A percentile compares a stretch with the other conserved stretches of the same genome.
phyloP scores from a whole-genome alignment of 2,113 vertebrate species.

The Hystrix cristata region DNA sequence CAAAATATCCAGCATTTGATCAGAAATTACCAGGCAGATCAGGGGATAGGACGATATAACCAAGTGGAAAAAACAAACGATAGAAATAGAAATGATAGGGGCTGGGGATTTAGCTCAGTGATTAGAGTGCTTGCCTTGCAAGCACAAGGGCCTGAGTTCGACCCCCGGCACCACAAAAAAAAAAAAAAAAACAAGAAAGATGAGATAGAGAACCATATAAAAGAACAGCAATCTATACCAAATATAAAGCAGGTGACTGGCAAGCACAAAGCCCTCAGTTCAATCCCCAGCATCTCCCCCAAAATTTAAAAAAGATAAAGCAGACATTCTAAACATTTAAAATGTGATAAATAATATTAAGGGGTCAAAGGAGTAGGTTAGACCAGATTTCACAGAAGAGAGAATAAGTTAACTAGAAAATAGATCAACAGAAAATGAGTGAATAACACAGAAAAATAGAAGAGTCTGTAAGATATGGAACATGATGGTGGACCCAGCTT shows the following conservation, averaged over 20 bases:
- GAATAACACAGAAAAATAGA: neutral
- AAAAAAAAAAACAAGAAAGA: neutral
- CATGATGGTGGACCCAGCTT: too few species aligned
- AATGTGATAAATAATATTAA: neutral
- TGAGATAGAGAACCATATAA: neutral
- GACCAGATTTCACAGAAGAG: neutral
- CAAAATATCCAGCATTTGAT: neutral
- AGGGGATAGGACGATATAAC: neutral
- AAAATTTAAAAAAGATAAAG: neutral
- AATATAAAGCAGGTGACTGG: neutral
- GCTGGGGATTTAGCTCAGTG: too few species aligned
- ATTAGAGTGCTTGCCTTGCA: too few species aligned
- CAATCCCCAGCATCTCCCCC: too few species aligned
- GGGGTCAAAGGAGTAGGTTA: neutral
- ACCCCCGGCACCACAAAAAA: too few species aligned
- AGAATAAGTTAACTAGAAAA: neutral
- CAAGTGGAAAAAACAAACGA: neutral
- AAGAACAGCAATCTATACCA: neutral
- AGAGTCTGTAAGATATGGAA: neutral
- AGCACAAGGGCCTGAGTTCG: too few species aligned
- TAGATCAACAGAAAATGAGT: neutral
- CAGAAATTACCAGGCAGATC: neutral
- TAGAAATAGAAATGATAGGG: neutral
- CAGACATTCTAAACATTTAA: neutral
- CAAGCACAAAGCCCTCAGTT: too few species aligned